Evolutionary conservation across 2,888 invertebrate genomes (phyloP), one percentile per base, ranked within the genome.

Genomic region (Pemphredon lugubris): DNA sequence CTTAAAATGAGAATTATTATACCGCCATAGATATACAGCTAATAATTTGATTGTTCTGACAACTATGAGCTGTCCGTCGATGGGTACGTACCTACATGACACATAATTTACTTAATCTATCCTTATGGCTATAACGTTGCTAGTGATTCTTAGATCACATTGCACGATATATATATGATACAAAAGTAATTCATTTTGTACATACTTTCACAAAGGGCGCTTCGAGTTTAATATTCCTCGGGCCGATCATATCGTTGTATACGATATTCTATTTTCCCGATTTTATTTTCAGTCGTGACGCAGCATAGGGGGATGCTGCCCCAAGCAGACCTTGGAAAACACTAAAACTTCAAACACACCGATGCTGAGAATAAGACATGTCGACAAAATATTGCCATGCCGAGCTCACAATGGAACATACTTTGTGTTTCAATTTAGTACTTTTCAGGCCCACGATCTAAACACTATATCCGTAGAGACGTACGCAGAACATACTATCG

Each of bases 171-270:
- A 45, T 70, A 76, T 82, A 84, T 84, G 73, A 83, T 84, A 85
- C 83, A 83, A 84, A 83, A 82, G 68, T 81, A 76, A 81, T 78
- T 75, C 71, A 53, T 80, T 84, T 84, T 84, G 83, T 84, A 84
- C 84, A 83, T 79, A 79, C 72, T 79, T 79, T 75, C 80, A 69
- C 69, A 68, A 60, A 71, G 66, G 61, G 57, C 51, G 34, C 54
- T 64, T 64, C 23, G 23, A 30, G 37, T 61, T 67, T 63, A 63
- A 61, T 32, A 32, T 66, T 59, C 34, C 57, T 42, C 18, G 20
- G 42, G 23, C 20, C 48, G 26, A 61, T n/a, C 48, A 51, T 66
- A 75, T 75, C 67, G 44, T 63, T 32, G 14, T 39, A 20, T 44
- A 64, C 60, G 59, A 55, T 48, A 73, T 51, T 16, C 26, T 16